Evolutionary conservation across 2,797 vertebrate genomes (phyloP), one percentile per base, ranked within the genome.

Genomic region (Enteromius fasciolatus): DNA sequence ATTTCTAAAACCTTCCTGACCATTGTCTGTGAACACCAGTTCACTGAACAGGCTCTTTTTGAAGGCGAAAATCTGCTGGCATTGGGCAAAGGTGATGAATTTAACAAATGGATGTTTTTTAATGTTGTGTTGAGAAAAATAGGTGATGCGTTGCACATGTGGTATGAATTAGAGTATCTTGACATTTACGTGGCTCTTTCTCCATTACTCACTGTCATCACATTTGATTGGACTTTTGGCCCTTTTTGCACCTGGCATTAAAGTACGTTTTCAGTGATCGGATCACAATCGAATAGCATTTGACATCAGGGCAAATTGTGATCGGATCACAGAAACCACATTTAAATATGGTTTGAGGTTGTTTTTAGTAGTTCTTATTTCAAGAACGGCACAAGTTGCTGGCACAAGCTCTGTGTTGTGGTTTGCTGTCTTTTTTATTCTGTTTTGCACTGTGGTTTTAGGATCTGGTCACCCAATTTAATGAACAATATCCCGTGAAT

Each of bases 131-230:
- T 79, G 31, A 52, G 77, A 15, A 77, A 83, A 83, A 69, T 39
- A 11, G 74, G 64, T 63, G 66, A 77, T 77, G 39, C 28, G 23
- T 52, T 73, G 46, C 28, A n/a, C 15, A 59, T 70, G 28, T 72
- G 36, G 14, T 54, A 64, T 4, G 5, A 59, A 70, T 70, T 70
- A 80, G 78, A 70, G 17, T 31, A 52, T 77, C 81, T 83, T 83
- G 81, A 83, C 81, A 83, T 83, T 83, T 83, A 63, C 74, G 67
- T 77, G 48, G 41, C 54, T 77, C 66, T 68, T 57, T 77, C 41
- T 48, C 48, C 75, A 78, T 83, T 78, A 83, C 74, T 83, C 75
- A 83, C 41, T 83, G 81, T 50, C 74, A 83, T 61, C 28, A 25
- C 50, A 23, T 78, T 48, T 70, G 52, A 83, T 77, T 63, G 52